phyloP scores from a whole-genome alignment of 2,888 invertebrate species.

The Sphinx pinastri region DNA sequence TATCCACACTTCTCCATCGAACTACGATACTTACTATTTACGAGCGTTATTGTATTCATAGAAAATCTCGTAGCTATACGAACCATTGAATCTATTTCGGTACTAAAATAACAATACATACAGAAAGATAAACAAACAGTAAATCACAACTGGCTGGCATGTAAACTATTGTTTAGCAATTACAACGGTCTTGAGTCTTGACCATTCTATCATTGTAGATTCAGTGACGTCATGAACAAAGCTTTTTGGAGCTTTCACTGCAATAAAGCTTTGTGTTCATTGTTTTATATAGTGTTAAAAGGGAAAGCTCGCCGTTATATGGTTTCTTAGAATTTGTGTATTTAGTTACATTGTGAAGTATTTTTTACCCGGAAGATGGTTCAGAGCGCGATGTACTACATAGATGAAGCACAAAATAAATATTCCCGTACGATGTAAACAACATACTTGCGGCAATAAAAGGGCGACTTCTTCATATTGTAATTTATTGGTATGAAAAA shows the following conservation, averaged over 20 bases:
- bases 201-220: not conserved
- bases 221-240: conserved; percentile 13
- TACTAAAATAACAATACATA: not conserved
- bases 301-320: conserved; percentile 10
- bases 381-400: no score
- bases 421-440: not conserved
- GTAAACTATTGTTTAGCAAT: conserved; percentile 14
- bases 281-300: conserved; percentile 14
- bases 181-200: not conserved
- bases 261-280: conserved; percentile 10
- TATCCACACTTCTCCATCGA: no score
- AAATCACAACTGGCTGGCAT: not conserved
- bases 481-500: no score
- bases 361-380: not conserved
- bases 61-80: not conserved
- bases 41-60: not conserved
- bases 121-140: not conserved
- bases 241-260: conserved; percentile 18
- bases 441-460: not conserved
- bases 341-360: not conserved
- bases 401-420: not conserved
- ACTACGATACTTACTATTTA: not conserved
- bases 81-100: not conserved
- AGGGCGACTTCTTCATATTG: no score
- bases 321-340: conserved; percentile 4